These are phyloP conservation scores for Luffia ferchaultella DNA, from an alignment of 2,888 invertebrate genomes.

Conservation along the genomic window DNA sequence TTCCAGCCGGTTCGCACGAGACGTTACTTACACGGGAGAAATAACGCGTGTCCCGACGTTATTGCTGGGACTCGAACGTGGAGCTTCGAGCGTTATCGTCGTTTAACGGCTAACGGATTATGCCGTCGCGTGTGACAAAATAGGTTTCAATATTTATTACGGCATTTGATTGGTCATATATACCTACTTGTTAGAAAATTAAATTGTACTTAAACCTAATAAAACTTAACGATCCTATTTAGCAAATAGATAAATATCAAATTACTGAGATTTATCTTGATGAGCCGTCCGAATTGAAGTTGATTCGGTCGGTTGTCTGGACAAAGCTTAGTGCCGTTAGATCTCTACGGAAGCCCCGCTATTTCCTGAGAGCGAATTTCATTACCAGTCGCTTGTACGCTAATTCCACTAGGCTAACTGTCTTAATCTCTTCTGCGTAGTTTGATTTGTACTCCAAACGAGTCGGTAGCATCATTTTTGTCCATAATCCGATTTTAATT, in stretches of 20 bases:
- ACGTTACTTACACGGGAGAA: neutral
- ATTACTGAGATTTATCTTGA: no score
- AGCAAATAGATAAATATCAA: no score
- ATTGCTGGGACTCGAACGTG: constrained; percentile 29
- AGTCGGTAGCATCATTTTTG: constrained; percentile 54
- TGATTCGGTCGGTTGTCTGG: constrained; percentile 38
- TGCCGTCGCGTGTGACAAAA: no score
- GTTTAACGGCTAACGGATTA: no score
- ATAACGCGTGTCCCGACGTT: neutral
- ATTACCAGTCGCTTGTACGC: constrained; percentile 57
- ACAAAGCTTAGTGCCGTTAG: constrained; percentile 53
- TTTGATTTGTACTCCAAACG: constrained; percentile 55
- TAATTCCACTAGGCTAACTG: constrained; percentile 53
- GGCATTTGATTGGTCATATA: no score
- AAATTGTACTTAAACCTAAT: no score
- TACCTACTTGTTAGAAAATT: no score
- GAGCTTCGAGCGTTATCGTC: constrained; percentile 26
- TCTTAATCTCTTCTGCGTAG: constrained; percentile 50
- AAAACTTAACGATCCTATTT: no score
- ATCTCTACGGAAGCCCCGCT: constrained; percentile 39
- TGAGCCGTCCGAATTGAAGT: constrained; percentile 25
- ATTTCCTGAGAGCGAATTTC: constrained; percentile 58
- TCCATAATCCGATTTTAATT: constrained; percentile 62
- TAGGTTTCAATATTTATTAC: no score
- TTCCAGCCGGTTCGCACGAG: neutral